phyloP scores from a whole-genome alignment of 2,113 vertebrate genomes.

The Pao palembangensis region DNA sequence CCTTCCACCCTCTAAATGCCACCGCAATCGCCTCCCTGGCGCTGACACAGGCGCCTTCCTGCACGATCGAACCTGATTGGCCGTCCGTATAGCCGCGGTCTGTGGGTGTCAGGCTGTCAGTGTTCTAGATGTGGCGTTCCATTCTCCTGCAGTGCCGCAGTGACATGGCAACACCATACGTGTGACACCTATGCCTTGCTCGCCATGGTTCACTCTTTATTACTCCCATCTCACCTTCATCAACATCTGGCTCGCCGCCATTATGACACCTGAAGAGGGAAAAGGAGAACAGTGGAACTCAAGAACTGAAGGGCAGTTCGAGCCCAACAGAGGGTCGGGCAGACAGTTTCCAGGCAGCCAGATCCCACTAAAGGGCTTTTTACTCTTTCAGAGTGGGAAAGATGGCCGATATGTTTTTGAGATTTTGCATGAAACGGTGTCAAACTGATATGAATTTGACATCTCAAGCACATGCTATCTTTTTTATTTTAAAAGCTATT shows the following conservation, averaged over 20 bases:
- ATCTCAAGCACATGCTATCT: no score
- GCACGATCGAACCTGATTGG: no score
- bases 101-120: conserved; percentile 61
- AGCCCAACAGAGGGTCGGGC: conserved; percentile 52
- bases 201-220: conserved; percentile 67
- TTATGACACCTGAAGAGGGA: conserved; percentile 66
- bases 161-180: conserved; percentile 53
- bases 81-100: conserved; percentile 31
- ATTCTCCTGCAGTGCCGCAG: conserved; percentile 58
- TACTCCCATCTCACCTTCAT: conserved; percentile 68
- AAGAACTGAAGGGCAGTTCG: conserved; percentile 35
- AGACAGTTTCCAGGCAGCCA: conserved; percentile 24
- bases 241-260: conserved; percentile 61
- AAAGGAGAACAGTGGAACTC: conserved; percentile 54
- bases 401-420: background rate
- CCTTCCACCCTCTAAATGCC: conserved; percentile 4
- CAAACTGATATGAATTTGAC: background rate
- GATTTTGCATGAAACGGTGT: background rate
- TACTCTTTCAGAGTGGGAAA: conserved; percentile 8
- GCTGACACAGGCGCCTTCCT: background rate
- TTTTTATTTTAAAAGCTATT: background rate
- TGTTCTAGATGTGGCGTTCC: conserved; percentile 61
- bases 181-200: conserved; percentile 60
- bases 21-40: conserved; percentile 19
- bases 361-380: conserved; percentile 46